Percentiles rank a stretch among this genome's conserved stretches.
Conservation (phyloP, 2,888 invertebrate species). For the Mimas tiliae region DNA sequence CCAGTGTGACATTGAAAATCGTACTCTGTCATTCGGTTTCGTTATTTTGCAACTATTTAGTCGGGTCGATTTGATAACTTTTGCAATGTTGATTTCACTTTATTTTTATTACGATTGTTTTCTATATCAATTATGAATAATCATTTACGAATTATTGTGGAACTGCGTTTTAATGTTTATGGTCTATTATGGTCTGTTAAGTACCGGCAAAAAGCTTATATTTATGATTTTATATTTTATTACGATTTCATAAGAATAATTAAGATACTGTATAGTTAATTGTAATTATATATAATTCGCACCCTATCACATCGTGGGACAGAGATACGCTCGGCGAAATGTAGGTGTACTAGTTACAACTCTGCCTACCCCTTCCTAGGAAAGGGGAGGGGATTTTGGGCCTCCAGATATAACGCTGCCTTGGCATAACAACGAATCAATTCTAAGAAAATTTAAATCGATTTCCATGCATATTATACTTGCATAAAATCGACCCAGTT, state of each 20-base stretch:
- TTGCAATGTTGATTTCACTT: slow-evolving; percentile 19
- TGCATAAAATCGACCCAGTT: too few relatives aligned
- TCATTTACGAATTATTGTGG: not conserved
- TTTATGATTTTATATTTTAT: not conserved
- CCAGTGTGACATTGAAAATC: not conserved
- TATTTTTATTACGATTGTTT: slow-evolving; percentile 10
- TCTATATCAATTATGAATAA: slow-evolving; percentile 19
- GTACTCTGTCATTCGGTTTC: slow-evolving; percentile 9
- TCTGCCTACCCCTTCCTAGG: too few relatives aligned
- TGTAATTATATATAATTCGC: too few relatives aligned
- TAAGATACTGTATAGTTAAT: not conserved
- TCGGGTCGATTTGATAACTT: slow-evolving; percentile 7
- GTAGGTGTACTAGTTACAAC: too few relatives aligned
- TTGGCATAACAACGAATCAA: too few relatives aligned
- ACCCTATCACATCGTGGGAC: too few relatives aligned
- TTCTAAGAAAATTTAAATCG: too few relatives aligned
- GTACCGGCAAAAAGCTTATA: not conserved
- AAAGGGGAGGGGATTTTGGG: too few relatives aligned
- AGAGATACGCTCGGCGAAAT: too few relatives aligned
- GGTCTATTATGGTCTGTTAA: too few relatives aligned
- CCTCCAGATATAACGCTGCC: too few relatives aligned
- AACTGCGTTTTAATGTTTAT: not conserved
- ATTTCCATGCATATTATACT: too few relatives aligned
- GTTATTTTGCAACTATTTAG: slow-evolving; percentile 2
- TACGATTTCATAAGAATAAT: not conserved